These are phyloP conservation scores for Callospermophilus lateralis DNA, from an alignment of 2,113 vertebrate species.

Conservation along the genomic window DNA sequence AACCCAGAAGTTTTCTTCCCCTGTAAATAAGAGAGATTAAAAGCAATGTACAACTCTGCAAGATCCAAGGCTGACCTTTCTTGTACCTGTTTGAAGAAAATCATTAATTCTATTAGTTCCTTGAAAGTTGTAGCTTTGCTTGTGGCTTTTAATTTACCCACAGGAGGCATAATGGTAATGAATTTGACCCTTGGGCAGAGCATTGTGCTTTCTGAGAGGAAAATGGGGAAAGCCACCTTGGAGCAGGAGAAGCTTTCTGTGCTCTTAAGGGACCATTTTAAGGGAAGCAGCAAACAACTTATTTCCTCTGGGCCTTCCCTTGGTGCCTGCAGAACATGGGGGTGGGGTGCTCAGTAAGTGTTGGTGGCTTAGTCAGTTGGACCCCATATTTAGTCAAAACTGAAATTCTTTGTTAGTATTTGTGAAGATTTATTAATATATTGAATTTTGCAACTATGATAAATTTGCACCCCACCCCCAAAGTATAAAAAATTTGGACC, in stretches of 20 bases:
- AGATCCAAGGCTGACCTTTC: constrained; percentile 8
- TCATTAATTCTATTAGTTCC: constrained; percentile 51
- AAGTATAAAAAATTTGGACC: background rate
- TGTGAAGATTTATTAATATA: background rate
- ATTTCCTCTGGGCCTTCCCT: background rate
- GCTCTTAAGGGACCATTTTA: background rate
- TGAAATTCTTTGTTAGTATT: constrained; percentile 16
- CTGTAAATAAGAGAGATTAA: background rate
- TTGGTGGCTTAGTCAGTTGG: background rate
- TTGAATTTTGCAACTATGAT: constrained; percentile 19
- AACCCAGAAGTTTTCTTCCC: background rate
- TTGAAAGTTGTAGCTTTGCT: constrained; percentile 54
- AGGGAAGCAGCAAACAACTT: background rate
- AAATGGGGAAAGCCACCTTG: background rate
- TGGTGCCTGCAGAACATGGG: background rate
- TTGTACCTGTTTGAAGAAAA: constrained; percentile 56
- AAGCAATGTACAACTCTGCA: constrained; percentile 20
- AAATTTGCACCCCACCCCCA: background rate
- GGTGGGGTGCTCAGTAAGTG: accelerated
- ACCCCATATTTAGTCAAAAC: background rate
- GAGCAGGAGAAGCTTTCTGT: background rate
- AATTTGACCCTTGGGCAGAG: background rate
- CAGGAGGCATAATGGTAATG: background rate
- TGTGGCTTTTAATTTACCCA: constrained; percentile 14
- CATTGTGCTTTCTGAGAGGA: constrained; percentile 15